These are phyloP conservation scores for Ptychochromis oligacanthus DNA, from an alignment of 2,113 vertebrate genomes.

Conservation along the genomic window DNA sequence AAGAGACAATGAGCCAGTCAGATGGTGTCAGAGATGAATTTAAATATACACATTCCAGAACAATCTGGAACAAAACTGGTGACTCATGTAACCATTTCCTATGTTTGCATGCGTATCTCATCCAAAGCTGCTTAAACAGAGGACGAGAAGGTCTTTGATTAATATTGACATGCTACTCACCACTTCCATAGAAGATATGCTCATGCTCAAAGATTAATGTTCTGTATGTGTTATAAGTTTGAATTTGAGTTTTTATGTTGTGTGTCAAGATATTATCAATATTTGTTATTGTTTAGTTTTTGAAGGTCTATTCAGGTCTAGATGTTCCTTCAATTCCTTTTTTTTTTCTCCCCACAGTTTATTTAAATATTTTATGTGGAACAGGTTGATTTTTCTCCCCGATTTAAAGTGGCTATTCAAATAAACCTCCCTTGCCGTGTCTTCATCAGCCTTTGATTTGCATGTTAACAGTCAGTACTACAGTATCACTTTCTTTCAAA, in stretches of 20 bases:
- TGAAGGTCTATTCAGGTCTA: neutral
- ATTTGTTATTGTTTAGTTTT: neutral
- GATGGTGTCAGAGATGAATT: conserved; percentile 30
- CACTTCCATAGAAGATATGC: neutral
- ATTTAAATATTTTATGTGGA: neutral
- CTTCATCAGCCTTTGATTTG: neutral
- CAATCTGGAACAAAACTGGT: conserved; percentile 26
- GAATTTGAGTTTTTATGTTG: neutral
- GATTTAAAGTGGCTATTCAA: neutral
- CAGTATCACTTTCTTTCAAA: conserved; percentile 31
- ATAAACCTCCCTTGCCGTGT: neutral
- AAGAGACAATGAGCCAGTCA: conserved; percentile 51
- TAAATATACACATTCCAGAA: conserved; percentile 19
- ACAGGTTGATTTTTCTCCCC: neutral
- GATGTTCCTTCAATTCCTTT: neutral
- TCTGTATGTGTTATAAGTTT: conserved; percentile 6
- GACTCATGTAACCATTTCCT: conserved; percentile 38
- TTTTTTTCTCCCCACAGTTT: neutral
- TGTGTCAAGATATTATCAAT: neutral
- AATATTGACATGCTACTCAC: conserved; percentile 18
- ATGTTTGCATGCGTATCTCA: conserved; percentile 3
- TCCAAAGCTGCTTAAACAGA: conserved; percentile 12
- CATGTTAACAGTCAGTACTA: conserved; percentile 18
- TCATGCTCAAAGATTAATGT: conserved; percentile 7
- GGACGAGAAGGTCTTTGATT: conserved; percentile 12